Base-by-base conservation (phyloP, 2,797 vertebrate genomes). In the Staurois parvus region DNA sequence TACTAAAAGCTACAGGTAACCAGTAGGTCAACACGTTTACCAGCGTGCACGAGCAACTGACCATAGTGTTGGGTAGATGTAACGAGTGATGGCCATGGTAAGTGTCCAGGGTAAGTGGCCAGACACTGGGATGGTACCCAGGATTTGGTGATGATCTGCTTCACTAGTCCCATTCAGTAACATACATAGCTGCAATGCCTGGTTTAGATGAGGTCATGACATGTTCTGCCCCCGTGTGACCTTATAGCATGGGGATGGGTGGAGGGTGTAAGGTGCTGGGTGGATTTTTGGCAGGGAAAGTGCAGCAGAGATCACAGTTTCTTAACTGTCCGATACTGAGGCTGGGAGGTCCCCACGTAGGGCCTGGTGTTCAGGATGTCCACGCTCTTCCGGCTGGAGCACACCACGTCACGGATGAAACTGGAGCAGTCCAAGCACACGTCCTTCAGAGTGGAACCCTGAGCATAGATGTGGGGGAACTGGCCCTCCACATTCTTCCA, bases 381-480 rank as follows among this genome's bases (percentile, higher is more conserved):
- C 92, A 99, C 91, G 12, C 98, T 99, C 81, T 95, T 96, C 82
- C 98, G 96, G 89, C 98, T 99, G 86, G 97, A 98, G 72, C 94
- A 94, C 76, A 98, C 94, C 10, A 99, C 96, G 0, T 99, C 97
- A 0, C 95, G 95, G 10, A 99, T 96, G 0, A 99, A 99, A 78
- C 96, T 93, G 24, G 96, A 95, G 87, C 98, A 99, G 84, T 98
- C 97, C 0, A 92, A 94, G 78, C 98, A 99, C 88, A 98, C 88
- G 0, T 98, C 97, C 3, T 96, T 96, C 86, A 98, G 94, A 70
- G 94, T 90, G 8, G 96, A 97, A 91, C 98, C 98, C 0, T 98
- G 95, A 0, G 96, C 92, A 0, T 99, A 99, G 80, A 99, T 96
- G 89, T 98, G 97, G 0, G 98, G 98, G 88, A 99, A 99, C 88